Base-by-base conservation (phyloP, 2,797 vertebrate species). In the Limnodromus scolopaceus region DNA sequence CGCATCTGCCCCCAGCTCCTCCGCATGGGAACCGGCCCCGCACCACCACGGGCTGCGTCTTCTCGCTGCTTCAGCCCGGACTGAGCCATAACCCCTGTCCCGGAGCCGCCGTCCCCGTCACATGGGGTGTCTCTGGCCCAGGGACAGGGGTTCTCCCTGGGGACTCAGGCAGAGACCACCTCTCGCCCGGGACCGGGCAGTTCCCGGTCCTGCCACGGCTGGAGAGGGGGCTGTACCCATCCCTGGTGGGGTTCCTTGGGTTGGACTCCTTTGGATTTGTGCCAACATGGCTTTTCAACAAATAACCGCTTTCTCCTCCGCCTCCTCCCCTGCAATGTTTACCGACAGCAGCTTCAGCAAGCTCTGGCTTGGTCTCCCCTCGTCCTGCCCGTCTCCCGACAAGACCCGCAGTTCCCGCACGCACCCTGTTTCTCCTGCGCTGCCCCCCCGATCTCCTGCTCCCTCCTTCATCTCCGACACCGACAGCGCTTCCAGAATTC, bases 371-470 rank as follows among this genome's bases (percentile, higher is more conserved):
- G 64, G 74, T 38, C 55, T 46, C 64, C 17, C 46, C 54, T 60
- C 61, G 3, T 51, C 63, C 71, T 36, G 20, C 63, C 10, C 15
- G 22, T 32, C 78, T 34, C 43, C 77, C 28, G 22, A 36, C 27
- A 20, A 22, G 34, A 13, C 43, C n/a, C 18, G 19, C 49, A 19
- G 38, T 23, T 48, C 65, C 28, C 2, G 0, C 36, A 6, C 11
- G 36, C 36, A 13, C 20, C 22, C 22, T 0, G 1, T 17, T 53
- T n/a, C 38, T 60, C 64, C 13, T 15, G 8, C 32, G 8, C 32
- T 3, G 6, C 11, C 22, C 38, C 49, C 9, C 2, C 2, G 0
- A 36, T 25, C 32, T 38, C 25, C 45, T 1, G 2, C 36, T 85
- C 36, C 53, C 61, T 34, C 32, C 63, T 60, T 36, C 71, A 13